Evolutionary conservation across 53 echinoderm and acorn worm genomes (phyloP).

Genomic region (Temnopleurus reevesii): DNA sequence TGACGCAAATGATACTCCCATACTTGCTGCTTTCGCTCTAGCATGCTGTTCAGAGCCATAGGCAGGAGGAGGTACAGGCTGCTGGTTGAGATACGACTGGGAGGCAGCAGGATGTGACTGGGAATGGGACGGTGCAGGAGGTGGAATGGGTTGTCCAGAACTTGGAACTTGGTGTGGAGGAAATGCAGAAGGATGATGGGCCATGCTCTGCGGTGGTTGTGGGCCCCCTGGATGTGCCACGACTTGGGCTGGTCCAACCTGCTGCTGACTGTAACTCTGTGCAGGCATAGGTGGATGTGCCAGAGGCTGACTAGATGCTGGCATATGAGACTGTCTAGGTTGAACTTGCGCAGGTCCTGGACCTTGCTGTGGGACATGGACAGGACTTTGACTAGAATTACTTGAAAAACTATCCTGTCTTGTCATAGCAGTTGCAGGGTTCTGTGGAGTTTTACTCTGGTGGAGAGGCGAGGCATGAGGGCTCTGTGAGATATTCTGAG

Average conservation of each 20-base stretch:
- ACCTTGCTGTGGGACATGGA: conserved; percentile 7
- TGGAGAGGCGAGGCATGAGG: conserved; percentile 42
- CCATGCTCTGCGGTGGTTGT: not conserved
- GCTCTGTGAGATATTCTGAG: conserved; percentile 15
- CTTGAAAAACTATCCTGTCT: conserved; percentile 58
- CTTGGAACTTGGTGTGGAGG: not conserved
- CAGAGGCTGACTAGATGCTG: not conserved
- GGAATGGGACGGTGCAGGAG: conserved; percentile 6
- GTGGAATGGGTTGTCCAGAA: conserved; percentile 12
- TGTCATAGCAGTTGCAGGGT: conserved; percentile 21
- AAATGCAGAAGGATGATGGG: not conserved
- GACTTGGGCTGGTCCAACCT: not conserved
- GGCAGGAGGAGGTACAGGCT: conserved; percentile 10
- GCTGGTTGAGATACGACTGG: not conserved
- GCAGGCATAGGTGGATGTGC: not conserved
- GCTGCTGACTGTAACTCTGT: conserved; percentile 14
- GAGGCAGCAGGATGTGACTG: not conserved
- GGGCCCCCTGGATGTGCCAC: not conserved
- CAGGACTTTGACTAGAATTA: conserved; percentile 48
- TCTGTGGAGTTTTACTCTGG: conserved; percentile 11
- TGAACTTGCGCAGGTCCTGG: not conserved
- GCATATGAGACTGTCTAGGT: not conserved
- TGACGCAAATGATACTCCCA: conserved; percentile 1
- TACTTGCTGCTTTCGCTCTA: conserved; percentile 42
- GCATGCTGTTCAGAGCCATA: conserved; percentile 49